A percentile compares a stretch with the other conserved stretches of the same genome.
phyloP scores from a whole-genome alignment of 2,888 invertebrate genomes.

The Cantharis lateralis region DNA sequence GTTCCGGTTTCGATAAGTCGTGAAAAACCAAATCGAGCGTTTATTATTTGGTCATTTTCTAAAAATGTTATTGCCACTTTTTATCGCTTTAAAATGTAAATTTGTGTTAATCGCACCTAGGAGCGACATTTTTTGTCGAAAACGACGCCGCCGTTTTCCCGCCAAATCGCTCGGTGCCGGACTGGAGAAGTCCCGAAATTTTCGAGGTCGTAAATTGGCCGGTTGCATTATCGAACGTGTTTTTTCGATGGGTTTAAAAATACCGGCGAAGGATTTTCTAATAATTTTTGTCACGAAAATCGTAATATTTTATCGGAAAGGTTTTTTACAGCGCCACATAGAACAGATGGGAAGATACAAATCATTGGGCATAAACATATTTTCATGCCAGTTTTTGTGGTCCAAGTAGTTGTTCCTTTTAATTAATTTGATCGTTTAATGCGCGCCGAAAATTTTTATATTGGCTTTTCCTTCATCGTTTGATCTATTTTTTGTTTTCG shows the following conservation, averaged over 20 bases:
- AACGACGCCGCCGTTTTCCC: neutral
- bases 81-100: neutral
- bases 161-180: neutral
- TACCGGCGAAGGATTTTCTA: neutral
- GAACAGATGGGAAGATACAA: slow-evolving; percentile 2
- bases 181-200: neutral
- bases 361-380: slow-evolving; percentile 3
- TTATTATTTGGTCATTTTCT: neutral
- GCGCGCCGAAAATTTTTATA: neutral
- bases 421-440: neutral
- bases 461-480: neutral
- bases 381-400: slow-evolving; percentile 1
- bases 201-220: neutral
- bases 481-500: neutral
- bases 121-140: neutral
- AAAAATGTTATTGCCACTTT: neutral
- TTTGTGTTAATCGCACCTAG: neutral
- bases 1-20: neutral
- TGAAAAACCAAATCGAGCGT: neutral
- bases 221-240: neutral
- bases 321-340: neutral
- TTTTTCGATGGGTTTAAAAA: neutral
- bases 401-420: slow-evolving; percentile 1
- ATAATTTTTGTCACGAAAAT: slow-evolving; percentile 1
- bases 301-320: neutral